Percentiles rank a stretch among this genome's conserved stretches.
These are phyloP conservation scores for Euproctis similis DNA, from an alignment of 2,888 invertebrate genomes.

Conservation along the genomic window DNA sequence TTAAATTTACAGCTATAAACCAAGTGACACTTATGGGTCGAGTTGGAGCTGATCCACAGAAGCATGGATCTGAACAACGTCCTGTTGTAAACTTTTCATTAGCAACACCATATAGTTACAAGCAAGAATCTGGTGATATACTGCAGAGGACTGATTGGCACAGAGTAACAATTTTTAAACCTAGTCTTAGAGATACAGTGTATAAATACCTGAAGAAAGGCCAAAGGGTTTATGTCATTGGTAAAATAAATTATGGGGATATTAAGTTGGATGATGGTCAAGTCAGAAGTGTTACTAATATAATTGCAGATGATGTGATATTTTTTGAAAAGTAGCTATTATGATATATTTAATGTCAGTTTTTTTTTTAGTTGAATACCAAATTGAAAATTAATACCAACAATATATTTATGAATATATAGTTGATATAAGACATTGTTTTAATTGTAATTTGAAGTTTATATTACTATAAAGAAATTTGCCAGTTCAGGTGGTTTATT, in stretches of 20 bases:
- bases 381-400: no score
- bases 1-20: conserved; percentile 79
- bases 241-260: conserved; percentile 90
- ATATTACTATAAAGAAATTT: no score
- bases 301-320: conserved; percentile 91
- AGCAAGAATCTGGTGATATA: conserved; percentile 85
- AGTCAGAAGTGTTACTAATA: conserved; percentile 81
- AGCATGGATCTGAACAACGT: conserved; percentile 86
- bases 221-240: conserved; percentile 87
- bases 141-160: conserved; percentile 95
- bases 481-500: no score
- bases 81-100: conserved; percentile 92
- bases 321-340: conserved; percentile 83
- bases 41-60: conserved; percentile 91
- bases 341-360: no score
- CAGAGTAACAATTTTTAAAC: conserved; percentile 89
- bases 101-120: conserved; percentile 92
- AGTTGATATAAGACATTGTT: no score
- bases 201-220: conserved; percentile 89
- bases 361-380: no score
- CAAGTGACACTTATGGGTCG: conserved; percentile 89
- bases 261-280: conserved; percentile 85
- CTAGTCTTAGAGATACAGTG: conserved; percentile 85
- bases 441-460: no score
- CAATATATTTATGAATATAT: no score